A percentile compares a stretch with the other conserved stretches of the same genome.
These are phyloP conservation scores for Cyanistes caeruleus DNA, from an alignment of 2,113 vertebrate genomes.

Conservation along the genomic window DNA sequence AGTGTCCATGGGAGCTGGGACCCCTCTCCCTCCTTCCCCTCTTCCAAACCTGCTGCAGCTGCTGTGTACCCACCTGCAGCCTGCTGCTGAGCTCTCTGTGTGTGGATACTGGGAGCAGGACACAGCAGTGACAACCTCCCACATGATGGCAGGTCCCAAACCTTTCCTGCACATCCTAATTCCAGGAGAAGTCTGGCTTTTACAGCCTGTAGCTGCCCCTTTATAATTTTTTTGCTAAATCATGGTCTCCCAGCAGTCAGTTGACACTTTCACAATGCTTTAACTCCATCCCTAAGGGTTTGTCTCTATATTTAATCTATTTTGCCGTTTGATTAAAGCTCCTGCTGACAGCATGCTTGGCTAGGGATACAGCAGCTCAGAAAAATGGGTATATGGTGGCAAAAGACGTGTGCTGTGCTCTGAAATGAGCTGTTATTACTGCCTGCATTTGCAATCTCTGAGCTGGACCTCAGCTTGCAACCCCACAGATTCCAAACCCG, in stretches of 20 bases:
- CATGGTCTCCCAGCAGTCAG: background rate
- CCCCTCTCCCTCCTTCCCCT: background rate
- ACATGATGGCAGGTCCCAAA: background rate
- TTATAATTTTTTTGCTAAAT: slow-evolving; percentile 30
- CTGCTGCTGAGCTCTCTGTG: fast-evolving
- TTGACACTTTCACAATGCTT: background rate
- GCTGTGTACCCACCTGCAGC: background rate
- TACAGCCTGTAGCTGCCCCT: background rate
- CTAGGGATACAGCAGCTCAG: background rate
- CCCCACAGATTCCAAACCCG: slow-evolving; percentile 37
- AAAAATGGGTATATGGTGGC: background rate
- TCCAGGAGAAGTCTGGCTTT: background rate
- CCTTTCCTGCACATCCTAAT: background rate
- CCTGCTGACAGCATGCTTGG: slow-evolving; percentile 6
- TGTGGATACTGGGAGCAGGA: background rate
- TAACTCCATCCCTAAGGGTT: background rate
- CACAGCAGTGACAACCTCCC: background rate
- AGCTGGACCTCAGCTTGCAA: slow-evolving; percentile 8
- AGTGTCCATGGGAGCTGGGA: background rate
- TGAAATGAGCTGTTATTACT: slow-evolving; percentile 38
- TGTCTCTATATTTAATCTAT: slow-evolving; percentile 1
- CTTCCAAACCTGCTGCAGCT: background rate
- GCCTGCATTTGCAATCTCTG: background rate
- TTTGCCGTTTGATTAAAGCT: background rate
- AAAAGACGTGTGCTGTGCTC: background rate